Conservation (phyloP, 2,888 invertebrate genomes). For the Drosophila mettleri region DNA sequence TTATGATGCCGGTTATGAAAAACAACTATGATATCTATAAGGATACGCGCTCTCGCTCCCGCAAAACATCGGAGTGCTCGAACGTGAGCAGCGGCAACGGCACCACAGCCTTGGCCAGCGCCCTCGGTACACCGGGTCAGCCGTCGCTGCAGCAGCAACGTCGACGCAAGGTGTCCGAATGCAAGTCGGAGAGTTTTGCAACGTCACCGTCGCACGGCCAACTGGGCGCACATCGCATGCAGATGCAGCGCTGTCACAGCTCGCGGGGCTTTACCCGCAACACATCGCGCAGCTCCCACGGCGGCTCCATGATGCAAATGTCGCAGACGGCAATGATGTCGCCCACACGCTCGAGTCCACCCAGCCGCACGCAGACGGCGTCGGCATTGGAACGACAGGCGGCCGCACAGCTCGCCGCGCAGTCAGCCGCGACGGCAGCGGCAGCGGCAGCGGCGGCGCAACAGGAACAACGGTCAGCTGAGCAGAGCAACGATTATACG, state of each 20-base stretch:
- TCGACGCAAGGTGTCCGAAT: conserved; percentile 86
- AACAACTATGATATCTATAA: conserved; percentile 97
- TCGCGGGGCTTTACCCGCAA: conserved; percentile 88
- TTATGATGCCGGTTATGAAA: conserved; percentile 97
- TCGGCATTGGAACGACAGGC: conserved; percentile 67
- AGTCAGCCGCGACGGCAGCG: conserved; percentile 66
- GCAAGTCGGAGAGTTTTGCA: conserved; percentile 86
- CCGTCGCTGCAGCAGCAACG: conserved; percentile 73
- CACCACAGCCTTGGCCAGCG: conserved; percentile 87
- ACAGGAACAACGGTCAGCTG: conserved; percentile 15
- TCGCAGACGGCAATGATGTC: conserved; percentile 81
- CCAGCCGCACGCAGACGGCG: conserved; percentile 84
- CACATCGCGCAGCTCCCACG: conserved; percentile 87
- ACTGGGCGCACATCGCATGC: conserved; percentile 83
- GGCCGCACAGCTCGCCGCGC: conserved; percentile 52
- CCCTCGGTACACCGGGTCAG: conserved; percentile 85
- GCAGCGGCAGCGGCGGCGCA: conserved; percentile 35
- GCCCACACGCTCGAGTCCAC: conserved; percentile 88
- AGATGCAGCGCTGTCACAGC: conserved; percentile 85
- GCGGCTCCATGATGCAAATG: conserved; percentile 82
- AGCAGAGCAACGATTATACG: conserved; percentile 86
- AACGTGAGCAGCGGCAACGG: conserved; percentile 85
- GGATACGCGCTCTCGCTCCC: conserved; percentile 89
- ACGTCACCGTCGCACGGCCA: conserved; percentile 85
- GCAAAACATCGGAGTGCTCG: conserved; percentile 91